phyloP scores from a whole-genome alignment of 2,113 vertebrate species.

The Gorsachius goisagi region DNA sequence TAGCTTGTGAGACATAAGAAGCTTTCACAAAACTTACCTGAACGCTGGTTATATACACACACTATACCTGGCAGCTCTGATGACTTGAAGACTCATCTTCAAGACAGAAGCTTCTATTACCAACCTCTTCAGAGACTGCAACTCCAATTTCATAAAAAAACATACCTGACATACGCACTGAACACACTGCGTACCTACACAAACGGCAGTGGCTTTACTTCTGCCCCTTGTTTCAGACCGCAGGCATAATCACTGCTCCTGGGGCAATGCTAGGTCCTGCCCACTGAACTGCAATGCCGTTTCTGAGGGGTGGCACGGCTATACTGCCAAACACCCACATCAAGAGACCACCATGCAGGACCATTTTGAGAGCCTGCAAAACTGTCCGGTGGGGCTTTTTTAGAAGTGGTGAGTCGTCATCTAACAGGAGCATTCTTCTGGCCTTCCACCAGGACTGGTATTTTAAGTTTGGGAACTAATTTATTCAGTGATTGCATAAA shows the following conservation, averaged over 20 bases:
- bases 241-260: not conserved
- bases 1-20: not conserved
- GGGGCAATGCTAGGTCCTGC: no score
- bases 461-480: not conserved
- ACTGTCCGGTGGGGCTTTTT: not conserved
- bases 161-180: fast-evolving
- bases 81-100: not conserved
- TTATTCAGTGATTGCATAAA: not conserved
- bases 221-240: not conserved
- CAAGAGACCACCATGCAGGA: not conserved
- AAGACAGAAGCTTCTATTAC: not conserved
- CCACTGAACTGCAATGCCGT: not conserved
- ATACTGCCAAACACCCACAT: not conserved
- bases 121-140: not conserved
- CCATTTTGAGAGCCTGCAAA: fast-evolving
- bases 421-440: not conserved
- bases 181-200: no score
- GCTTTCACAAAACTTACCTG: not conserved
- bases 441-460: not conserved
- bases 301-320: not conserved
- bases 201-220: not conserved
- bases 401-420: not conserved
- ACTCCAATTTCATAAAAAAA: not conserved
- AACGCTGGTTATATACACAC: not conserved
- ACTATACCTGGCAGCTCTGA: not conserved